Base-by-base conservation (phyloP, 2,888 invertebrate genomes). In the Prosapia bicincta region DNA sequence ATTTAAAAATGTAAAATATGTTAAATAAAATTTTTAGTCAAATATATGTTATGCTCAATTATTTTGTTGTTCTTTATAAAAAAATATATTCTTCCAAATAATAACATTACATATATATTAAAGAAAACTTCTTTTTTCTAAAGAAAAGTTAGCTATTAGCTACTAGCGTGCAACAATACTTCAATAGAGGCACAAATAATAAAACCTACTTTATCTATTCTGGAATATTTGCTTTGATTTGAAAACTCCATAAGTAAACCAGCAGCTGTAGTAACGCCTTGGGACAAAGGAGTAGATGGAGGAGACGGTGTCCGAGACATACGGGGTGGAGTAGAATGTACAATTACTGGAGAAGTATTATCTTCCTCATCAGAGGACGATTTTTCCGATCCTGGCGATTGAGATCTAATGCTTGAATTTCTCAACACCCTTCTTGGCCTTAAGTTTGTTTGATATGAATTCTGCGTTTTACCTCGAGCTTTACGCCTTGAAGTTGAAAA, bases 181-280 rank as follows among this genome's bases (percentile, higher is more conserved):
- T n/a, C n/a, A n/a, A n/a, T n/a, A n/a, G n/a, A n/a, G n/a, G n/a
- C n/a, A n/a, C n/a, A n/a, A n/a, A n/a, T n/a, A n/a, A n/a, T n/a
- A 20, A 54, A n/a, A 20, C 54, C 7, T 54, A 54, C 54, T 20
- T 54, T 54, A 9, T 54, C 54, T 20, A 54, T 54, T 20, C 54
- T 54, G 20, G 54, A 54, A 9, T 54, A 54, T 54, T 54, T 54
- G 54, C 54, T 54, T 54, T 54, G 54, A 54, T 69, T 69, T 28
- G 69, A 69, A 30, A 90, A 82, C 0, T 90, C 88, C 66, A 89
- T 82, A 13, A 91, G 81, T 20, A 90, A 82, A 0, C 89, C 90
- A 0, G 89, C 90, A 1, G 89, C 89, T 69, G 88, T 88, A 54
- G 54, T 54, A 9, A 54, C 20, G 3, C 54, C 54, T 20, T 54